Evolutionary conservation across 2,888 invertebrate species (phyloP).

Genomic region (Limnephilus rhombicus): DNA sequence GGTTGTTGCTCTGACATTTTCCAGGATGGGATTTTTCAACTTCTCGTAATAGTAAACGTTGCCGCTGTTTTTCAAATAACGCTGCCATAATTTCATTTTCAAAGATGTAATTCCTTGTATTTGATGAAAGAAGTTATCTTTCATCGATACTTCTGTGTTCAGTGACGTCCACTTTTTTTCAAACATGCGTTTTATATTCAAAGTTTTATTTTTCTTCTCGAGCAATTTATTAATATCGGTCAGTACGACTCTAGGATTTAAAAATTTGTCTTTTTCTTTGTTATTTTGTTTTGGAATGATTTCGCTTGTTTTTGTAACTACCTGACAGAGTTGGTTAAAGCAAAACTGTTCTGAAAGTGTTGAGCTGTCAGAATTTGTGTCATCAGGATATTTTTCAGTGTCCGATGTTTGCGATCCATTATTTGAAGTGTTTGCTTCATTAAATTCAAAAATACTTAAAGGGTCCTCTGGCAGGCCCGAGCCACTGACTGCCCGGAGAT

Average conservation of each 20-base stretch:
- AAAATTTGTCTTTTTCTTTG: not conserved
- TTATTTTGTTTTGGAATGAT: not conserved
- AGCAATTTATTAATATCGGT: not conserved
- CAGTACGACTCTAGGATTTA: not conserved
- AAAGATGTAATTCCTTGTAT: not conserved
- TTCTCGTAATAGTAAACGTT: conserved; percentile 1
- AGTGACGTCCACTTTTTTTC: not conserved
- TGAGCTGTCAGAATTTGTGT: not conserved
- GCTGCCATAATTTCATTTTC: not conserved
- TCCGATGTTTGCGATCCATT: no score
- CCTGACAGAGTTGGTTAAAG: not conserved
- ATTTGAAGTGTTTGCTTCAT: not conserved
- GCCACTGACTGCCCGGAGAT: not conserved
- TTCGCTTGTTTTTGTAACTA: not conserved
- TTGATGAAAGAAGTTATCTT: not conserved
- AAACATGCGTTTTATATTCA: not conserved
- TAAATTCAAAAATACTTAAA: not conserved
- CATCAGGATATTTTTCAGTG: not conserved
- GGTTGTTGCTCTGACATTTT: not conserved
- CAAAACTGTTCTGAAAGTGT: not conserved
- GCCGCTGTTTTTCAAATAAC: conserved; percentile 1
- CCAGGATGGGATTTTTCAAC: not conserved
- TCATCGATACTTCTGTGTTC: not conserved
- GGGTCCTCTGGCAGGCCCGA: not conserved
- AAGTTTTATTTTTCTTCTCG: not conserved